A percentile compares a stretch with the other conserved stretches of the same genome.
phyloP scores from a whole-genome alignment of 2,888 invertebrate species.

The Oscheius sp. region DNA sequence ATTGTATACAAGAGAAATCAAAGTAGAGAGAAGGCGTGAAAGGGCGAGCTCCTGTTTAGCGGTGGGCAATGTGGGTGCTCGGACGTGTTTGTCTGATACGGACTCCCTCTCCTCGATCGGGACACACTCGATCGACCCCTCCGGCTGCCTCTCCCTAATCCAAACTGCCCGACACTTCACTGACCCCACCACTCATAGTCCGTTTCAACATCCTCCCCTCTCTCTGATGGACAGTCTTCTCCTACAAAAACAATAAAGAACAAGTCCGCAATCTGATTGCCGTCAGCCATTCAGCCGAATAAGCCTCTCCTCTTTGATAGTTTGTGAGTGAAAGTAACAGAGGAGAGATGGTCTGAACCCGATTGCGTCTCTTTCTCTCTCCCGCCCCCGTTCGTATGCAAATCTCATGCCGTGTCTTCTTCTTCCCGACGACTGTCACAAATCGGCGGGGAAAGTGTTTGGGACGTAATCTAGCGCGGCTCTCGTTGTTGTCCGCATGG shows the following conservation, averaged over 20 bases:
- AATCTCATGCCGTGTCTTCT: not conserved
- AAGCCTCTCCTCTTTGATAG: not conserved
- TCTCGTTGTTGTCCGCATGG: constrained; percentile 31
- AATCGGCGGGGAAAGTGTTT: constrained; percentile 31
- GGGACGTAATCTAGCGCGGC: constrained; percentile 30
- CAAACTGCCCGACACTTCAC: constrained; percentile 21
- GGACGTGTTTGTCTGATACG: constrained; percentile 30
- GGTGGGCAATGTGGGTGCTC: constrained; percentile 13
- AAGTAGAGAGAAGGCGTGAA: constrained; percentile 15
- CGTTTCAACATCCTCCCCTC: not conserved
- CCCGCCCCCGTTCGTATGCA: constrained; percentile 9
- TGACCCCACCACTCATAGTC: not conserved
- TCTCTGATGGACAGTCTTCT: not conserved
- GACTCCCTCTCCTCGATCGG: constrained; percentile 20
- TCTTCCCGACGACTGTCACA: constrained; percentile 8
- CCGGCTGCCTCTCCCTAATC: constrained; percentile 10
- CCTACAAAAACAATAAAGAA: not conserved
- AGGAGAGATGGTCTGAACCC: not conserved
- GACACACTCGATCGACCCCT: constrained; percentile 25
- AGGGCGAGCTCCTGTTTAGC: constrained; percentile 15
- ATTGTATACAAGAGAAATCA: no score
- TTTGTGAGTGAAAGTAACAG: not conserved
- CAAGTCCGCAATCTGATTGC: constrained; percentile 1
- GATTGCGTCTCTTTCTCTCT: not conserved
- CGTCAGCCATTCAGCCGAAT: not conserved